A percentile compares a stretch with the other conserved stretches of the same genome.
These are phyloP conservation scores for Syngnathus typhle DNA, from an alignment of 2,113 vertebrate genomes.

Conservation along the genomic window DNA sequence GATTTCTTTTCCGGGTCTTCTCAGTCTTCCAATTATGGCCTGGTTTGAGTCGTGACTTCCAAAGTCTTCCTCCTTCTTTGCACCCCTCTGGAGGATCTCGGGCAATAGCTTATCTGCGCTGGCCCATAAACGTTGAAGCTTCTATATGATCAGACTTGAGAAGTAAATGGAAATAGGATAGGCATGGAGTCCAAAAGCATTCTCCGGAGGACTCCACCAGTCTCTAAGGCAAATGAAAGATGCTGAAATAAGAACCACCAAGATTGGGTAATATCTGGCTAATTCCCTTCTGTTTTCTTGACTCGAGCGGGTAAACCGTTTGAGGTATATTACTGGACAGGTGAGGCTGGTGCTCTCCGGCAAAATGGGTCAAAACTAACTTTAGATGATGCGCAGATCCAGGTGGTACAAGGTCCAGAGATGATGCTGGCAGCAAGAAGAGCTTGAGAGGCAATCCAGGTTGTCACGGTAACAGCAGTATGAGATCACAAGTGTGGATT, in stretches of 20 bases:
- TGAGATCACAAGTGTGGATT: slow-evolving; percentile 39
- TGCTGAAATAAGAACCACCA: slow-evolving; percentile 16
- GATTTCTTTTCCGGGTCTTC: background rate
- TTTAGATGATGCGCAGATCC: slow-evolving; percentile 13
- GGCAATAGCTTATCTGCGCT: slow-evolving; percentile 14
- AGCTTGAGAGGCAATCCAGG: slow-evolving; percentile 49
- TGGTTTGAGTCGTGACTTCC: background rate
- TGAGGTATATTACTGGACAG: slow-evolving; percentile 43
- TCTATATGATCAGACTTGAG: slow-evolving; percentile 7
- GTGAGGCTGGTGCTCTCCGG: slow-evolving; percentile 15
- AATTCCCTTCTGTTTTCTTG: slow-evolving; percentile 14
- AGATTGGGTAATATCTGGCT: background rate
- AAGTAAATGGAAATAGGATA: slow-evolving; percentile 1
- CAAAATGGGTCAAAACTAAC: background rate
- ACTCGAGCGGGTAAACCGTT: slow-evolving; percentile 10
- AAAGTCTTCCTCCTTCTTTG: slow-evolving; percentile 3
- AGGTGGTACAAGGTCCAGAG: slow-evolving; percentile 35
- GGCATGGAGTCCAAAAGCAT: slow-evolving; percentile 20
- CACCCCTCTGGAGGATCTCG: slow-evolving; percentile 7
- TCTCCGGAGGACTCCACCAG: slow-evolving; percentile 18
- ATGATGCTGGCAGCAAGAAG: slow-evolving; percentile 38
- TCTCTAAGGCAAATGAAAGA: slow-evolving; percentile 44
- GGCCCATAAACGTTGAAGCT: slow-evolving; percentile 1
- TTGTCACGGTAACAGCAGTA: slow-evolving; percentile 42
- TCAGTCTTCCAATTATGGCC: background rate